Evolutionary conservation across 2,797 vertebrate species (phyloP).

Genomic region (Margarornis squamiger): DNA sequence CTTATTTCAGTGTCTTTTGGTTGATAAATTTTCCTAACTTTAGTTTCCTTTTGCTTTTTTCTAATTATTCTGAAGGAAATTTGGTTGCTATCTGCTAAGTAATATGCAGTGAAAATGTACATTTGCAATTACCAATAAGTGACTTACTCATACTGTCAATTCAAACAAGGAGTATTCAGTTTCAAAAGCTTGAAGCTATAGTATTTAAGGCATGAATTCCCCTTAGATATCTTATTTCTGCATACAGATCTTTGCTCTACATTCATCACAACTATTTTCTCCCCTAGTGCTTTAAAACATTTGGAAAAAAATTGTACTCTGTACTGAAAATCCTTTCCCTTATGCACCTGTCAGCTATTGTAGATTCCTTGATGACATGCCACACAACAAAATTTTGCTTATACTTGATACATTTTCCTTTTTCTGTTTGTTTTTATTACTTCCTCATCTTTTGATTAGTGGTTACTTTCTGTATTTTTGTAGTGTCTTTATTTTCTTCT

Average conservation of each 20-base stretch:
- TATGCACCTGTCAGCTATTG: neutral
- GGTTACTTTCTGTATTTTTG: neutral
- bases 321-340: neutral
- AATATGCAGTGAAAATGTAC: neutral
- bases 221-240: neutral
- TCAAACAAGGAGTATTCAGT: neutral
- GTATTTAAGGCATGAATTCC: neutral
- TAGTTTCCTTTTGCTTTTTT: neutral
- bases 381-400: neutral
- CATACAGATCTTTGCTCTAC: neutral
- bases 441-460: neutral
- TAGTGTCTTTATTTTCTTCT: neutral
- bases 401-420: neutral
- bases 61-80: neutral
- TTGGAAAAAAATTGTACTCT: neutral
- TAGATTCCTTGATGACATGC: neutral
- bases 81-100: neutral
- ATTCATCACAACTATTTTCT: neutral
- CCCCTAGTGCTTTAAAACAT: neutral
- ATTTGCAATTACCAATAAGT: neutral
- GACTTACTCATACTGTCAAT: neutral
- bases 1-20: neutral
- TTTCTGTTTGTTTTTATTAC: neutral
- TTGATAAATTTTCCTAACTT: neutral
- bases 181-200: neutral